Evolutionary conservation across 2,113 vertebrate species (phyloP).

Genomic region (Albula glossodonta): DNA sequence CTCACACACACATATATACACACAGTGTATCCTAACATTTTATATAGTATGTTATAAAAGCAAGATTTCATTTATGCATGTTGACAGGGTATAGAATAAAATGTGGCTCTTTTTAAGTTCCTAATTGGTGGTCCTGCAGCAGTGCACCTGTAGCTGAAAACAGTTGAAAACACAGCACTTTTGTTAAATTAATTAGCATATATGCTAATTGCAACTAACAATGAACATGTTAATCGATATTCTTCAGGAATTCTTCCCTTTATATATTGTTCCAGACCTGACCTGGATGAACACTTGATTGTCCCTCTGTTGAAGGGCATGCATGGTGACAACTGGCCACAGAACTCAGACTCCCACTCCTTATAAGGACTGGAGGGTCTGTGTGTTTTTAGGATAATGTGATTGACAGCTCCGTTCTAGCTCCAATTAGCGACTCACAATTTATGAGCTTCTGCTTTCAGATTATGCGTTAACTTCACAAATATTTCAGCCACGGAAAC

Average conservation of each 20-base stretch:
- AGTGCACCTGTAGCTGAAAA: neutral
- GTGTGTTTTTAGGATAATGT: conserved; percentile 74
- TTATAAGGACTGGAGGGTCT: conserved; percentile 83
- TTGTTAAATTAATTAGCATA: conserved; percentile 13
- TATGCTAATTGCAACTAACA: conserved; percentile 5
- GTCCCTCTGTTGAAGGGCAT: conserved; percentile 65
- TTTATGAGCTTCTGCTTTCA: conserved; percentile 86
- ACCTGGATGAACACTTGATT: conserved; percentile 28
- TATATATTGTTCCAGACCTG: conserved; percentile 22
- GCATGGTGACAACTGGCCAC: conserved; percentile 73
- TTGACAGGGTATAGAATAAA: neutral
- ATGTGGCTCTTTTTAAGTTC: conserved; percentile 3
- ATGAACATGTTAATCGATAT: conserved; percentile 39
- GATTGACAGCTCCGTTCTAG: conserved; percentile 76
- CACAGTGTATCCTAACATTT: neutral
- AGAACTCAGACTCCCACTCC: conserved; percentile 72
- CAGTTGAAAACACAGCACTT: neutral
- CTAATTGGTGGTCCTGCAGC: neutral
- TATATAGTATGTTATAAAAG: neutral
- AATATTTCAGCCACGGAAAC: conserved; percentile 83
- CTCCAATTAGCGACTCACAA: conserved; percentile 85
- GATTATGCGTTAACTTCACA: conserved; percentile 87
- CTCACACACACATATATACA: neutral
- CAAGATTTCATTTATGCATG: neutral
- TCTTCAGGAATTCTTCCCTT: conserved; percentile 29